Base-by-base conservation (phyloP, 2,888 invertebrate species). In the Epiblema foenella region DNA sequence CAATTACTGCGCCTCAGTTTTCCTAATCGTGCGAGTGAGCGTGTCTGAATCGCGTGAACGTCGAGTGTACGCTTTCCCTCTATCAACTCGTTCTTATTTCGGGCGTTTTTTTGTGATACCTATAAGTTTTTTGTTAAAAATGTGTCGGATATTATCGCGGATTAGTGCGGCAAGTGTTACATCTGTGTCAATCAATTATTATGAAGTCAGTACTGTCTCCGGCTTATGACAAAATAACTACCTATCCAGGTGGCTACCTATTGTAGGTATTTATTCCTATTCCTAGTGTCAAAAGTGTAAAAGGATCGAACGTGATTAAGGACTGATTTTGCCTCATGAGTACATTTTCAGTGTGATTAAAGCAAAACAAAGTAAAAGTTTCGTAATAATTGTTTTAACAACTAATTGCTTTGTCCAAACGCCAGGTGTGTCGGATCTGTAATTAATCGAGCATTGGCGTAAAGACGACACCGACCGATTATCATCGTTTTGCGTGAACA, bases 61-160 rank as follows among this genome's bases (percentile, higher is more conserved):
- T 51, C 59, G 63, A 58, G 54, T 60, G 60, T 57, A 62, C 71
- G 71, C 71, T 71, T 71, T 71, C 71, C 54, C 69, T 69, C 66
- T 49, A 46, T 33, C 18, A n/a, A 57, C 37, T 62, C n/a, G 49
- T 71, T 57, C 29, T 56, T 57, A 37, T 65, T 10, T 10, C 39
- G 39, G 18, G 62, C 62, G 46, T 66, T 62, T 65, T 51, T 54
- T 39, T 59, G 24, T 20, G 59, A 54, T 65, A n/a, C n/a, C n/a
- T n/a, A 59, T 69, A 46, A 56, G 39, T 59, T 66, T 66, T 59
- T 51, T 56, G 18, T 7, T 29, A 60, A 37, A 70, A 46, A 56
- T 15, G 49, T 51, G 67, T 62, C 33, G 49, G 39, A 52, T 29
- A 58, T 69, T 33, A 37, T 52, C 15, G 42, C 51, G 69, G 58